Evolutionary conservation across 2,888 invertebrate species (phyloP), one percentile per base, ranked within the genome.

Genomic region (Patella caerulea): DNA sequence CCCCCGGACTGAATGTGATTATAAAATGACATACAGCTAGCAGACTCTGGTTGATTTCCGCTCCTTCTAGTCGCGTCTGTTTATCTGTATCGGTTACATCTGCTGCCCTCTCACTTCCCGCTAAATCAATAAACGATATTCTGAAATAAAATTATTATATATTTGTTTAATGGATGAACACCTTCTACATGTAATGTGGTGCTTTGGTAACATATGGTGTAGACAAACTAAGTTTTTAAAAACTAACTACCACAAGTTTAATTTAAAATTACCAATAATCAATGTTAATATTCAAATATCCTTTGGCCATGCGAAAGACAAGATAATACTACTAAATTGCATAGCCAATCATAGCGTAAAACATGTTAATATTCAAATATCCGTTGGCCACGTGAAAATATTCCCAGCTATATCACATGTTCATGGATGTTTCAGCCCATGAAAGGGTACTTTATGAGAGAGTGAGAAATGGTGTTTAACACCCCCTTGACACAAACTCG

Each of bases 41-140:
- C 9, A 91, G 85, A 82, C 91, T 91, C 79, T 91, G 91, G 83
- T 91, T 91, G 80, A 91, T 91, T 81, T 91, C 91, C 12, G 91
- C 91, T 24, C 91, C 91, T 82, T 91, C 91, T 82, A 90, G 86
- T 52, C 91, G 79, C 3, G 91, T 91, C 82, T 91, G 91, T 79
- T 85, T 86, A 83, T 89, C 88, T 65, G 88, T 87, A 77, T 90
- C 89, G 52, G 86, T 87, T 15, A 90, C 89, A 79, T 91, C 91
- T 1, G 90, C 85, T 0, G 91, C 91, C 77, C 91, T 82, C 83
- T 91, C 91, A 87, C 91, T 91, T 1, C 91, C 91, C 69, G 91
- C 91, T 59, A 91, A 84, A 82, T 91, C 91, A 80, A 91, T 91
- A 82, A 91, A 91, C 2, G 91, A 90, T 76, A 91, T 85, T 81